Percentiles rank a stretch among this genome's conserved stretches.
Conservation (phyloP, 2,888 invertebrate genomes). For the Lasioglossum oenotherae region DNA sequence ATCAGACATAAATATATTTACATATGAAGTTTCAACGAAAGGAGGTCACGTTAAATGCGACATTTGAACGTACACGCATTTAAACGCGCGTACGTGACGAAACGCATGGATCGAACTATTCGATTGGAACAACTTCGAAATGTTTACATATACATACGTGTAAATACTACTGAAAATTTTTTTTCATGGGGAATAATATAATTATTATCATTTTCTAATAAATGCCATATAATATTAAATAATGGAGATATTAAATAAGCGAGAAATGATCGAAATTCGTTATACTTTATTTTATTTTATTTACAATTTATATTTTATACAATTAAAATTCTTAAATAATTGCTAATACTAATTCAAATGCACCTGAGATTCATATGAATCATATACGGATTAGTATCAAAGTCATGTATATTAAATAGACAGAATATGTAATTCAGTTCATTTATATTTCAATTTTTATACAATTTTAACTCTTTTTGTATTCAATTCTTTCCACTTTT, state of each 20-base stretch:
- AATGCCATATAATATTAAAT: background rate
- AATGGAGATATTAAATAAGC: background rate
- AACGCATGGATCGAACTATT: constrained; percentile 44
- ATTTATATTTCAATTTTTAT: constrained; percentile 10
- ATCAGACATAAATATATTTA: constrained; percentile 30
- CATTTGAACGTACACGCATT: constrained; percentile 8
- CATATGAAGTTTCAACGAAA: constrained; percentile 32
- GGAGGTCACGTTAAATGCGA: constrained; percentile 31
- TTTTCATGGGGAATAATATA: background rate
- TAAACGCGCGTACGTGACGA: constrained; percentile 65
- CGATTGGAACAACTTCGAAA: background rate
- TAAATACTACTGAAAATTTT: background rate
- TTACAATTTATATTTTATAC: constrained; percentile 67
- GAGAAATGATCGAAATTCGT: constrained; percentile 12
- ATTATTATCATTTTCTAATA: background rate
- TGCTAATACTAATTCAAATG: constrained; percentile 48
- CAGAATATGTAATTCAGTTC: background rate
- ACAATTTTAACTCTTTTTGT: constrained; percentile 91
- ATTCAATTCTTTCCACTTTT: constrained; percentile 99
- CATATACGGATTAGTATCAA: constrained; percentile 23
- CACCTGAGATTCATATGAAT: constrained; percentile 29
- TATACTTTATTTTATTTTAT: constrained; percentile 64
- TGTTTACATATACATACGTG: background rate
- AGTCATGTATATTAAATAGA: constrained; percentile 22
- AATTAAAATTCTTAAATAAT: constrained; percentile 52